Base-by-base conservation (phyloP, 2,888 invertebrate genomes). In the Melikaiella ostensackeni region DNA sequence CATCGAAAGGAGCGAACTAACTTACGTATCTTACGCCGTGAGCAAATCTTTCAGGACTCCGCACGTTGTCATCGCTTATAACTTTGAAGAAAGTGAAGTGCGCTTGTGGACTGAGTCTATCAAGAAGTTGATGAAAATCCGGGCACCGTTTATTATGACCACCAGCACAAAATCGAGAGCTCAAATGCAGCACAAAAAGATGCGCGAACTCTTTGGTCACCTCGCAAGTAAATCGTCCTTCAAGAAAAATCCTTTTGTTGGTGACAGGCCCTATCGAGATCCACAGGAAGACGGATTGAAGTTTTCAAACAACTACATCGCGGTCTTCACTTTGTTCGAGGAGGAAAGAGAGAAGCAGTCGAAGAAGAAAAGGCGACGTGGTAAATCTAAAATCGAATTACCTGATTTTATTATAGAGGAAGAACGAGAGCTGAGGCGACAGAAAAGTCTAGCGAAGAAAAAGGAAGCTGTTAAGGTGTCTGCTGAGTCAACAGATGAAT, bases 91-190 rank as follows among this genome's bases (percentile, higher is more conserved):
- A 9, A 27, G 5, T 11, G n/a, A 70, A 24, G 8, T 24, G 0
- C 66, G 16, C 46, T 9, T 30, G n/a, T 42, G 27, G 50, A n/a
- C 8, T 33, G n/a, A 50, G 19, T 50, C 70, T 4, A 7, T 70
- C 4, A 8, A n/a, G 19, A 19, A 46, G 11, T n/a, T 70, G 50
- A 30, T n/a, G 30, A n/a, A 46, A 1, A 9, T 70, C 27, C 4
- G 5, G 0, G 70, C 30, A 30, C 50, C 70, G 30, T 30, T 70
- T 50, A 16, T 70, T 9, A 27, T 50, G 30, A 70, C 70, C 5
- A 70, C 46, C n/a, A 50, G n/a, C 7, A 50, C 70, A 70, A 8
- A 46, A 11, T n/a, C 30, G 19, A 70, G 46, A 50, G 46, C 66
- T 4, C 9, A 46, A 30, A 30, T 1, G 19, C 16, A 46, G 46